Evolutionary conservation across 2,113 vertebrate species (phyloP).

Genomic region (Petroica traversi): DNA sequence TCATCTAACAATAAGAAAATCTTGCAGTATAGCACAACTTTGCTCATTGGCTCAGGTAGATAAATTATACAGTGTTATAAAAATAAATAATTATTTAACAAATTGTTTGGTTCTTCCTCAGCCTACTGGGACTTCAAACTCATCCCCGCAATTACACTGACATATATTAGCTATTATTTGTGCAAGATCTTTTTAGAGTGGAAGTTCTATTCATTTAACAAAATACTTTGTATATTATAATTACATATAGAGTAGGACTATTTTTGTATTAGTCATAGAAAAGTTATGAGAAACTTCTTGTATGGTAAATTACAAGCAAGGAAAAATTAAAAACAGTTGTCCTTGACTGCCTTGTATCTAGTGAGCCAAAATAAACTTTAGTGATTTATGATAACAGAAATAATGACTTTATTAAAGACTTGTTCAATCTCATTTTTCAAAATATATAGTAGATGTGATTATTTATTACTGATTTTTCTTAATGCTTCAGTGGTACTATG

Average conservation of each 20-base stretch:
- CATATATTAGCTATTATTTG: neutral
- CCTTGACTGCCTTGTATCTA: constrained; percentile 25
- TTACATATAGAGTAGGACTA: neutral
- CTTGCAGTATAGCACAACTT: neutral
- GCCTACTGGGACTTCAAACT: neutral
- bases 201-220: neutral
- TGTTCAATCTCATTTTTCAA: constrained; percentile 56
- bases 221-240: neutral
- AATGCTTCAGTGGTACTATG: neutral
- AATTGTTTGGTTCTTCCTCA: neutral
- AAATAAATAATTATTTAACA: too few species aligned
- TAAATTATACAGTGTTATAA: neutral
- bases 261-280: neutral
- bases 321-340: constrained; percentile 44
- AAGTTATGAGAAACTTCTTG: neutral
- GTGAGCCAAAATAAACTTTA: constrained; percentile 19
- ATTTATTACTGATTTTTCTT: constrained; percentile 41
- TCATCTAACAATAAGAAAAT: neutral
- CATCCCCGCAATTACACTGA: neutral
- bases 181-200: neutral
- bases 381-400: constrained; percentile 54
- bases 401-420: constrained; percentile 55
- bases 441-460: constrained; percentile 9
- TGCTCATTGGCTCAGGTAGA: neutral
- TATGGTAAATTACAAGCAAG: constrained; percentile 34